Evolutionary conservation across 1,140 invertebrate genomes (phyloP), one percentile per base, ranked within the genome.

Genomic region (Chironomus tepperi): DNA sequence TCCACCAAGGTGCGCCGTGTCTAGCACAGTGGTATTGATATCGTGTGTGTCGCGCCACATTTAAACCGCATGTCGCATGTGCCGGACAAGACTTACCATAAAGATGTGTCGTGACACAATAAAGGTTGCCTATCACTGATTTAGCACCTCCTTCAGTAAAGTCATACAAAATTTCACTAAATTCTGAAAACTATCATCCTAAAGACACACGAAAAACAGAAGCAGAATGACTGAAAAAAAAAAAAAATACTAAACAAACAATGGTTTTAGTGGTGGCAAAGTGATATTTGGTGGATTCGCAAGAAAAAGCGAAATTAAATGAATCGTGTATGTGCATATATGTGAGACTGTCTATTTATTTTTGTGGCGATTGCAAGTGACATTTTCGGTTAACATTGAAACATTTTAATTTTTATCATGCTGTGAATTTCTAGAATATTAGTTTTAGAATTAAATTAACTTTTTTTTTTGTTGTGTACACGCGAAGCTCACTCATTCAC

Each of bases 191-290:
- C 7, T 10, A 3, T 47, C 43, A 57, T 5, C 12, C 12, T 57
- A n/a, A 57, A 12, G 15, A 9, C 47, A 34, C 24, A 34, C 24
- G 24, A 34, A 5, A n/a, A 34, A 34, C 5, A 34, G 24, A 1
- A 34, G 5, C n/a, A 12, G 12, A 57, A n/a, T 57, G 47, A 57
- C 47, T 57, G n/a, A 57, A 57, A 34, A 34, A 34, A 34, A 34
- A n/a, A n/a, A n/a, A n/a, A 47, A 47, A 15, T 47, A n/a, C 47
- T 57, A 1, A 15, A 57, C 47, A 57, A 57, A 57, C 47, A 57
- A 57, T 57, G 47, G 47, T 57, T 57, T 57, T n/a, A 57, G 47
- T 57, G 47, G 47, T 57, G 47, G 47, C 47, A 57, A 57, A 57
- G 47, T 57, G 47, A 57, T 57, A 57, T 57, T 57, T 57, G 47